Evolutionary conservation across 2,113 vertebrate genomes (phyloP).

Genomic region (Scortum barcoo): DNA sequence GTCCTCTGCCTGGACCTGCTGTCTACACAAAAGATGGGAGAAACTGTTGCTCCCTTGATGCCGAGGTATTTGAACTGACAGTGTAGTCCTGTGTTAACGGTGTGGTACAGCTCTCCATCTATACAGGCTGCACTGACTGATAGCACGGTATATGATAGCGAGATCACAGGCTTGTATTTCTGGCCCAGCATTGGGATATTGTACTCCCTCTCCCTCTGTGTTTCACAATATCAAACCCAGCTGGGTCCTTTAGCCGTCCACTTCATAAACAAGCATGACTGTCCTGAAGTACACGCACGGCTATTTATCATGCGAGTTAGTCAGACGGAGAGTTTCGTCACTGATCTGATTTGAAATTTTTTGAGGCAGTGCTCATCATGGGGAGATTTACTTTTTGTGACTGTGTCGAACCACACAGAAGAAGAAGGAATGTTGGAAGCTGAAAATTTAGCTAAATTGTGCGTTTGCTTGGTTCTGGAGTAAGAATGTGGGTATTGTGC

Average conservation of each 20-base stretch:
- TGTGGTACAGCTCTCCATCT: slow-evolving; percentile 51
- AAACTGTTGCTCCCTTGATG: slow-evolving; percentile 67
- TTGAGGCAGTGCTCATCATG: slow-evolving; percentile 46
- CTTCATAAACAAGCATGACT: slow-evolving; percentile 76
- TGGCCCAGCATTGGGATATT: slow-evolving; percentile 54
- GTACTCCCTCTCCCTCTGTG: slow-evolving; percentile 47
- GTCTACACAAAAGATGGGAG: slow-evolving; percentile 83
- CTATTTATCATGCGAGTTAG: slow-evolving; percentile 65
- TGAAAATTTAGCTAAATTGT: not conserved
- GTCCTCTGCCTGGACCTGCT: slow-evolving; percentile 82
- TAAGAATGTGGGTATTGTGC: slow-evolving; percentile 40
- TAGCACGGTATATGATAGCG: slow-evolving; percentile 53
- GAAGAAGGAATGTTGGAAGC: slow-evolving; percentile 38
- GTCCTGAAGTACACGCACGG: slow-evolving; percentile 60
- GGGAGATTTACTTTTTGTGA: slow-evolving; percentile 56
- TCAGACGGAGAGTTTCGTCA: slow-evolving; percentile 64
- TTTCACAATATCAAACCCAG: slow-evolving; percentile 77
- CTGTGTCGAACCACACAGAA: slow-evolving; percentile 37
- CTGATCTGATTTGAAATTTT: slow-evolving; percentile 52
- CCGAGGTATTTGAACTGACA: slow-evolving; percentile 69
- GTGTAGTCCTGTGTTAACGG: slow-evolving; percentile 56
- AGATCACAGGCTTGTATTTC: slow-evolving; percentile 63
- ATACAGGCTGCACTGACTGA: slow-evolving; percentile 48
- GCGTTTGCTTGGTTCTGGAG: slow-evolving; percentile 26
- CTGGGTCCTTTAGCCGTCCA: slow-evolving; percentile 76